phyloP scores from a whole-genome alignment of 2,797 vertebrate species.

The Tinamus major region DNA sequence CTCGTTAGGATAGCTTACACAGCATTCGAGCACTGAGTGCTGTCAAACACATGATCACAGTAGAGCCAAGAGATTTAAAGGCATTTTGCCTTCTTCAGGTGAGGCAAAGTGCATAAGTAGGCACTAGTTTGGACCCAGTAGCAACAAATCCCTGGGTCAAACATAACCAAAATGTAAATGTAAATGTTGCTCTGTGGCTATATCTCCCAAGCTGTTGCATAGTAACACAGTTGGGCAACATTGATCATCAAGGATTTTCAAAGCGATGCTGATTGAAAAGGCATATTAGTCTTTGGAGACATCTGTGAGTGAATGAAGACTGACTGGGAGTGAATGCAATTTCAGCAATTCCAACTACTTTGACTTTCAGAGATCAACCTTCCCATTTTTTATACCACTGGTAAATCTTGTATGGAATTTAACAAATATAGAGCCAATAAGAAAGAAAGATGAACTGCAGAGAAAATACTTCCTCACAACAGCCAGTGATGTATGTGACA shows the following conservation, averaged over 20 bases:
- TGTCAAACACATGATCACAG: accelerated
- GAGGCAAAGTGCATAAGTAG: neutral
- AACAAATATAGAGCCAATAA: neutral
- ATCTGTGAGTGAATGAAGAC: neutral
- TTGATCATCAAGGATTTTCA: neutral
- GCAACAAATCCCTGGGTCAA: neutral
- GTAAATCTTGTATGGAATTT: neutral
- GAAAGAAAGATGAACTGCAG: neutral
- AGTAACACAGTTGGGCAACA: neutral
- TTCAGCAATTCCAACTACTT: neutral
- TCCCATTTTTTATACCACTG: neutral
- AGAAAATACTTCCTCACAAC: neutral
- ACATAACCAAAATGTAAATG: neutral
- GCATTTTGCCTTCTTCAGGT: neutral
- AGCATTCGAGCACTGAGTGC: accelerated
- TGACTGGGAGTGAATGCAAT: neutral
- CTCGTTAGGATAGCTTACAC: neutral
- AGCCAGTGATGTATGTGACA: neutral
- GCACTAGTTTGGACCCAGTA: neutral
- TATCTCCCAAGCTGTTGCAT: accelerated
- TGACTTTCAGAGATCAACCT: neutral
- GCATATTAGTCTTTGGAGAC: neutral
- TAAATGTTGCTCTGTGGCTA: accelerated
- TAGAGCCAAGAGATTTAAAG: neutral
- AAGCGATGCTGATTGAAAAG: neutral